Evolutionary conservation across 1,140 invertebrate species (phyloP), one percentile per base, ranked within the genome.

Genomic region (Centruroides sculpturatus): DNA sequence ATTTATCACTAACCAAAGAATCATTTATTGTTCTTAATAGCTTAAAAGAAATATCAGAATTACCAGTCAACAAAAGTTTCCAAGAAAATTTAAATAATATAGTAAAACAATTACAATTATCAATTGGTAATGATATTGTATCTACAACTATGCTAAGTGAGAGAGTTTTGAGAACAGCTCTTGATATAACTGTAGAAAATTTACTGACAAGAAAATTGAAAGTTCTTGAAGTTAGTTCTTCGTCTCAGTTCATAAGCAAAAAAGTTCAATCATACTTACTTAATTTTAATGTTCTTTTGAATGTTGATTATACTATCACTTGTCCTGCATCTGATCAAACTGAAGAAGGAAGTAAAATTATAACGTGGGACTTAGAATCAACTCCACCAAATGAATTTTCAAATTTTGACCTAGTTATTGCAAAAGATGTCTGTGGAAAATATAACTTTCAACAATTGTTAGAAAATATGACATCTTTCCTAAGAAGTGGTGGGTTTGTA

Each of bases 141-240:
- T 59, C 61, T 35, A 51, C 64, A 34, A 56, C 60, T 12, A 60
- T 61, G 35, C 54, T 67, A 11, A 50, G 56, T 5, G 60, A 66
- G 66, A 55, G 41, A 35, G 36, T 49, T 41, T 53, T 84, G 3
- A 72, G 82, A 46, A 61, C 82, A 0, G 73, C 81, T 50, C 66
- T 86, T 7, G 85, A 94, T 68, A 72, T 87, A 34, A 82, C 85
- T 1, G 71, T 85, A 12, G 91, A 95, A 74, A 97, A 96, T 71
- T 80, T 77, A 41, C 76, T 78, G 34, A 78, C 81, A 0, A 69
- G 83, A 0, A 86, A 85, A 67, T 69, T 94, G 3, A 90, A 87
- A 69, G 76, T 85, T n/a, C 75, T 82, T 5, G 92, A 97, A 77
- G 75, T 86, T 1, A 69, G 67, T 53, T 70, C 41, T 8, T 41